Evolutionary conservation across 2,888 invertebrate species (phyloP).

Genomic region (Pseudanteris insignis): DNA sequence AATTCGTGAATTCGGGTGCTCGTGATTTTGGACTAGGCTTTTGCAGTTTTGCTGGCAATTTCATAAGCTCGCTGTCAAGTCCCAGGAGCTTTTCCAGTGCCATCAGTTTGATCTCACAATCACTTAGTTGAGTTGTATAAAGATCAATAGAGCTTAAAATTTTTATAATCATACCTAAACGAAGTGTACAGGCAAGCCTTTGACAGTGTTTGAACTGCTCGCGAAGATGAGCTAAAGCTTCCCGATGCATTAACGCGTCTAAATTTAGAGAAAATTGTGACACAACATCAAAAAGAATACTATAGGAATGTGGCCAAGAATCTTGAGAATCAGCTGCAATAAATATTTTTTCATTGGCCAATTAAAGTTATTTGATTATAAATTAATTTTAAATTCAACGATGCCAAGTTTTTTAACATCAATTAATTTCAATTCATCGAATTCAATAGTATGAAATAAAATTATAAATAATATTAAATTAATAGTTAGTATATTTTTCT

Average conservation of each 20-base stretch:
- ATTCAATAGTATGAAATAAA: no score
- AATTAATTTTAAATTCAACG: constrained; percentile 11
- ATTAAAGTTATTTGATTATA: constrained; percentile 1
- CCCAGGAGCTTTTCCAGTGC: constrained; percentile 59
- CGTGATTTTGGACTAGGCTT: background rate
- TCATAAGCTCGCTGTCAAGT: constrained; percentile 49
- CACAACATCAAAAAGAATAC: constrained; percentile 6
- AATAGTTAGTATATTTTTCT: no score
- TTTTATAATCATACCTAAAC: constrained; percentile 57
- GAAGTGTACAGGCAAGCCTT: constrained; percentile 51
- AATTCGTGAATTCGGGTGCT: constrained; percentile 13
- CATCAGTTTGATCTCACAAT: constrained; percentile 59
- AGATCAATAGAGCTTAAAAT: constrained; percentile 57
- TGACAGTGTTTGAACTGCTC: constrained; percentile 53
- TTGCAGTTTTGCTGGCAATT: constrained; percentile 33
- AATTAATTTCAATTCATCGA: no score
- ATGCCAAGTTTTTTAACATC: no score
- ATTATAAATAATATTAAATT: no score
- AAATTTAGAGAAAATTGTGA: constrained; percentile 45
- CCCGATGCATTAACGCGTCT: constrained; percentile 56
- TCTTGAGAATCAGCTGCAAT: constrained; percentile 17
- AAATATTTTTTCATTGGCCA: background rate
- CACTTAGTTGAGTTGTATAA: constrained; percentile 50
- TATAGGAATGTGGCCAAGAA: constrained; percentile 7
- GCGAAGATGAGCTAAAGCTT: constrained; percentile 53